Base-by-base conservation (phyloP, 1,140 invertebrate genomes). In the Trichogramma pretiosum region DNA sequence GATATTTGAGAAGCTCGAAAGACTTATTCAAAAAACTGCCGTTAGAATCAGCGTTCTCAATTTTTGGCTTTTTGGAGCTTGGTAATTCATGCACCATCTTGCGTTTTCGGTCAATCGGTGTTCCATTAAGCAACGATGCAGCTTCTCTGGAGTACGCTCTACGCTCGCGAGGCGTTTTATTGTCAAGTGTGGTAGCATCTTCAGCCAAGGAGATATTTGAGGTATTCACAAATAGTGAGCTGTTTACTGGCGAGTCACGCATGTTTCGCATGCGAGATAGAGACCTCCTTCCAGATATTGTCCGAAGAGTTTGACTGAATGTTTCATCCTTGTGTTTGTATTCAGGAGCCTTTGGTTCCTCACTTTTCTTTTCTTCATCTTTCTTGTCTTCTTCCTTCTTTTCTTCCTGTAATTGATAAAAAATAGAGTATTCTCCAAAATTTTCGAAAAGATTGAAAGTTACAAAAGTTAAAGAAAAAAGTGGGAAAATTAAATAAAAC, bases 221-320 rank as follows among this genome's bases (percentile, higher is more conserved):
- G 1, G 57, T 64, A 18, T 68, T 68, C 1, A 67, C 64, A 33
- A 62, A 68, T 9, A 67, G 48, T 5, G 63, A 65, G 23, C 57
- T 61, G 26, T 64, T 65, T n/a, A n/a, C n/a, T 4, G 64, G 63
- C 3, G 65, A 65, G 8, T 67, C 60, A 2, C 59, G 49, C 2
- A 64, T 8, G 18, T 62, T 62, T 7, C 64, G 52, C n/a, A 63
- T 52, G n/a, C 60, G 56, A 43, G 49, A 49, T 1, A 68, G 43
- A 3, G 61, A 61, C 40, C 52, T 56, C 18, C 65, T 61, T 28
- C 64, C 63, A 13, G 63, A 64, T 8, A 68, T 60, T 16, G 46
- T 61, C 38, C 63, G 60, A 8, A 68, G 28, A 5, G 65, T 63
- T 28, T 59, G 59, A 1, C 65, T 64, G 21, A 67, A 68, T 16